Evolutionary conservation across 2,797 vertebrate species (phyloP), one percentile per base, ranked within the genome.

Genomic region (Cetoscarus ocellatus): DNA sequence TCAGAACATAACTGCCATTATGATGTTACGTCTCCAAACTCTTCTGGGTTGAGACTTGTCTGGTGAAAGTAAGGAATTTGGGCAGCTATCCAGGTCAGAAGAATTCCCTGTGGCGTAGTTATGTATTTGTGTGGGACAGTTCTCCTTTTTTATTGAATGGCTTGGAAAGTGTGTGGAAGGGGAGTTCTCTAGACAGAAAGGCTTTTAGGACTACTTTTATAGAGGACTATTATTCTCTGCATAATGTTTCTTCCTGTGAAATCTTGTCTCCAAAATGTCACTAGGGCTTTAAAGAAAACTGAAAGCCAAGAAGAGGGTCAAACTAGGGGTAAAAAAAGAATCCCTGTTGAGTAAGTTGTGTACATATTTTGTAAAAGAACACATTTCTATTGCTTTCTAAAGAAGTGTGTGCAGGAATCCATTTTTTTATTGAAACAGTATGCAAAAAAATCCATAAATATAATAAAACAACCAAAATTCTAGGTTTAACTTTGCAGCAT

Each of bases 1-100:
- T 80, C 60, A 61, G 79, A 83, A 85, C 63, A 80, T 67, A 58
- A 68, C 82, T 73, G 71, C 62, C 73, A 82, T 66, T 62, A 61
- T 65, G 61, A 77, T 62, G 71, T 74, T 44, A 67, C 48, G 55
- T 67, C 51, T 60, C 57, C 18, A 62, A 69, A 49, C 53, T 79
- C 68, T 67, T 73, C 39, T 45, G 56, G 48, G 67, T 61, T 73
- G 27, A 47, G 47, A 50, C 42, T 61, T 38, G 50, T 35, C 44
- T 69, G 34, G 36, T 13, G 10, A 42, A 73, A 64, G 43, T 40
- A 7, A 54, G 45, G 47, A 62, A 68, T 58, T 69, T 34, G 1
- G 66, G 77, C 77, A 64, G 61, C 57, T 56, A 65, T 69, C 50
- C 73, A 73, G 45, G 64, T 80, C 50, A 75, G 19, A 61, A 42